phyloP scores from a whole-genome alignment of 37 sponge, comb jelly and placozoan species.

The Halichondria panicea region DNA sequence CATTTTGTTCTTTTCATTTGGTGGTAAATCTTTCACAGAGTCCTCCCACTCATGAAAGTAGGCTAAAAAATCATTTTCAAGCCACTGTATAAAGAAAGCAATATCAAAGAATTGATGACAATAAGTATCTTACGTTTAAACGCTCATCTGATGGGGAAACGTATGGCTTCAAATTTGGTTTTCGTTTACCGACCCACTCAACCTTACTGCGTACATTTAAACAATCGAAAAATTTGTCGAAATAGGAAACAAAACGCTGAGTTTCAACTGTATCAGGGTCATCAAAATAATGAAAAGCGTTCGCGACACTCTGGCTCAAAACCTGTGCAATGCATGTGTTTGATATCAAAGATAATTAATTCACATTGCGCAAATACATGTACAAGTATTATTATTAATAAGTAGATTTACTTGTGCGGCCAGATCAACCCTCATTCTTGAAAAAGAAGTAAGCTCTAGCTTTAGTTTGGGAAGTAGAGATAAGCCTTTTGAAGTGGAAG shows the following conservation, averaged over 20 bases:
- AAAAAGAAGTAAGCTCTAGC: no score
- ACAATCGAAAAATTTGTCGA: constrained; percentile 18
- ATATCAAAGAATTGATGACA: no score
- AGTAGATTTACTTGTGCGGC: no score
- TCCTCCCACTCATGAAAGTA: constrained; percentile 38
- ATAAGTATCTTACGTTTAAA: constrained; percentile 11
- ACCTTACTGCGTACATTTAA: constrained; percentile 14
- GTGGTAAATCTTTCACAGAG: constrained; percentile 22
- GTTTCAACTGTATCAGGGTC: constrained; percentile 9
- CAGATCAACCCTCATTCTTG: no score
- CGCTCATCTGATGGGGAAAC: neutral
- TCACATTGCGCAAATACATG: no score
- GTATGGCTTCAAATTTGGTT: constrained; percentile 31
- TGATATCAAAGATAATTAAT: no score
- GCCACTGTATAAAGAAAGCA: no score
- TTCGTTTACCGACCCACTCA: constrained; percentile 1
- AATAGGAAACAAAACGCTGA: constrained; percentile 4
- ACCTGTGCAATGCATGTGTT: no score
- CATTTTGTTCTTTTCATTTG: constrained; percentile 9
- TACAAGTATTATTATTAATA: no score
- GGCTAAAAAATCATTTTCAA: constrained; percentile 27
- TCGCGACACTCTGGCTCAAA: constrained; percentile 35
- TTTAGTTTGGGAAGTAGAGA: no score
- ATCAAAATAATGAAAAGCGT: constrained; percentile 14
- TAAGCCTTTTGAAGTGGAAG: no score